These are phyloP conservation scores for Callyntrura guangdongensis DNA, from an alignment of 2,888 invertebrate species.

Conservation along the genomic window DNA sequence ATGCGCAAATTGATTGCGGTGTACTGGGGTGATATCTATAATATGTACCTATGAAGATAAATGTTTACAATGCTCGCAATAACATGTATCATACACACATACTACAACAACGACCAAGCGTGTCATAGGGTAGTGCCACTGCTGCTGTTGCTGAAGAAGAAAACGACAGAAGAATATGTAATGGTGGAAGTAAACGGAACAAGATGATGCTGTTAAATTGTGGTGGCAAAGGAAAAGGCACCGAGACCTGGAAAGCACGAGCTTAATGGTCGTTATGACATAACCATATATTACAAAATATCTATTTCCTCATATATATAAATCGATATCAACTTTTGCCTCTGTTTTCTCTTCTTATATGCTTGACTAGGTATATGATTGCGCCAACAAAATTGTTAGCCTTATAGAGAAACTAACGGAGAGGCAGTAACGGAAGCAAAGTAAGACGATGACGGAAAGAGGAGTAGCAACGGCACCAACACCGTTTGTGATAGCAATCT, in stretches of 20 bases:
- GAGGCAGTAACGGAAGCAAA: slow-evolving; percentile 33
- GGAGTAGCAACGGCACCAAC: slow-evolving; percentile 31
- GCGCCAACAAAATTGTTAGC: slow-evolving; percentile 59
- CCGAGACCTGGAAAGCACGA: neutral
- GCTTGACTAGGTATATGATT: slow-evolving; percentile 50
- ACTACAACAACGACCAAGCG: neutral
- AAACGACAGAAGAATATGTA: neutral
- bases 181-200: slow-evolving; percentile 14
- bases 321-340: slow-evolving; percentile 70
- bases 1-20: slow-evolving; percentile 41
- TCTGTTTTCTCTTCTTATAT: neutral
- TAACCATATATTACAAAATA: neutral
- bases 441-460: slow-evolving; percentile 10
- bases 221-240: slow-evolving; percentile 14
- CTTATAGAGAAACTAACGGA: slow-evolving; percentile 36
- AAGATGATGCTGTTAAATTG: slow-evolving; percentile 61
- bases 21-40: neutral
- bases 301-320: slow-evolving; percentile 40
- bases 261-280: slow-evolving; percentile 49
- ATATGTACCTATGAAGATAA: neutral
- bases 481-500: slow-evolving; percentile 34
- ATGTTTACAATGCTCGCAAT: neutral
- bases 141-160: neutral
- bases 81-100: neutral
- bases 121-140: neutral